Percentiles rank a stretch among this genome's conserved stretches.
Evolutionary conservation across 2,797 vertebrate species (phyloP).

Genomic region (Megaceryle alcyon): DNA sequence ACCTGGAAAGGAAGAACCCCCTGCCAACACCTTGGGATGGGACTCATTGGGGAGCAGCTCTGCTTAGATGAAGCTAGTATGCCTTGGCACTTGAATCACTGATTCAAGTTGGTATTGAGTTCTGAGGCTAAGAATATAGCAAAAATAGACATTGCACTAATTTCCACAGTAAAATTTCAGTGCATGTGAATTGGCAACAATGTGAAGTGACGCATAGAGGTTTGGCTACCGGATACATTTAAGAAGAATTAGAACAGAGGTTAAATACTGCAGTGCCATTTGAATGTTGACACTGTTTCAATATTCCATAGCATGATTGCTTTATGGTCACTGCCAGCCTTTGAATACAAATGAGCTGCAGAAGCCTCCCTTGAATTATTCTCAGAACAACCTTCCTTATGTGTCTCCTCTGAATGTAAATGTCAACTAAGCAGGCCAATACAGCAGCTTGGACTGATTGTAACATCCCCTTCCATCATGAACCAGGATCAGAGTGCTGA

Average conservation of each 20-base stretch:
- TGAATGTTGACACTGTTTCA: not conserved
- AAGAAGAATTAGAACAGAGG: not conserved
- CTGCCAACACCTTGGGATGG: no score
- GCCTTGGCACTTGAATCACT: not conserved
- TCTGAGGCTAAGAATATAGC: constrained; percentile 37
- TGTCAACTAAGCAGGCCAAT: constrained; percentile 44
- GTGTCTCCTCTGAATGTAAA: constrained; percentile 58
- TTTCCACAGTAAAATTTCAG: not conserved
- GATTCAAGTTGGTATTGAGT: constrained; percentile 20
- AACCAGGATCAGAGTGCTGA: not conserved
- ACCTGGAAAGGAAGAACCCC: no score
- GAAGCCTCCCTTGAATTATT: constrained; percentile 33
- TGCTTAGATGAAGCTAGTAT: no score
- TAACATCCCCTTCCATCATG: not conserved
- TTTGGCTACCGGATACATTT: not conserved
- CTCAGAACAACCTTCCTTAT: constrained; percentile 19
- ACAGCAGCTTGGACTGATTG: constrained; percentile 40
- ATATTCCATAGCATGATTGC: not conserved
- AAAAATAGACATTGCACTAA: constrained; percentile 2
- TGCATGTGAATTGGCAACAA: not conserved
- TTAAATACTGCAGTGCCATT: not conserved
- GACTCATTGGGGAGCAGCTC: no score
- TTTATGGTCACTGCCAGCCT: not conserved
- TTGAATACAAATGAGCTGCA: constrained; percentile 56
- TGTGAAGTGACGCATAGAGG: not conserved